These are phyloP conservation scores for Drosophila jambulina DNA, from an alignment of 1,140 invertebrate species.

Conservation along the genomic window DNA sequence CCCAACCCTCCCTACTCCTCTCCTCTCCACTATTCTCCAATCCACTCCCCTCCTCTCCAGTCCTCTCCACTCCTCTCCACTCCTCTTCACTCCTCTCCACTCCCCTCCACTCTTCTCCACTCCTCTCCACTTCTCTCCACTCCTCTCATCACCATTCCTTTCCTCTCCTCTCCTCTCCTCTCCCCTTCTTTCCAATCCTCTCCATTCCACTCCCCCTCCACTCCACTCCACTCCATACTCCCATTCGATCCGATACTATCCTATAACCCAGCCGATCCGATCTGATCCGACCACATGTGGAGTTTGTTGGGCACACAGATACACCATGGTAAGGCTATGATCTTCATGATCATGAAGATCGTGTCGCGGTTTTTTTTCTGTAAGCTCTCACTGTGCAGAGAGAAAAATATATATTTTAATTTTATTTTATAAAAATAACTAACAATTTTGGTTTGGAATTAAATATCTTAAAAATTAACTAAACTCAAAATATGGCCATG, in stretches of 20 bases:
- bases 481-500: background rate
- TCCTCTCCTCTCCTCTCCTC: background rate
- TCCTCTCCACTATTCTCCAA: too few relatives aligned
- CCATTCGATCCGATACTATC: constrained; percentile 34
- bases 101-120: constrained; percentile 5
- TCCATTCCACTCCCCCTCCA: too few relatives aligned
- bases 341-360: constrained; percentile 38
- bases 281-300: constrained; percentile 69
- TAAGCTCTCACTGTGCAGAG: constrained; percentile 31
- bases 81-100: constrained; percentile 26
- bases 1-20: background rate
- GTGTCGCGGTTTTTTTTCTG: constrained; percentile 38
- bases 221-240: background rate
- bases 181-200: too few relatives aligned
- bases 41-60: background rate
- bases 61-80: background rate
- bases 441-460: background rate
- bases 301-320: constrained; percentile 79
- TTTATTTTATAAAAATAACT: background rate
- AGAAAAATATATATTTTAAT: background rate
- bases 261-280: constrained; percentile 30
- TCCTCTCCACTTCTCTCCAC: too few relatives aligned
- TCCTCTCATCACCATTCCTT: too few relatives aligned
- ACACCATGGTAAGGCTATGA: constrained; percentile 22
- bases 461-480: background rate